A percentile compares a stretch with the other conserved stretches of the same genome.
These are phyloP conservation scores for Oreochromis mossambicus DNA, from an alignment of 2,797 vertebrate genomes.

Conservation along the genomic window DNA sequence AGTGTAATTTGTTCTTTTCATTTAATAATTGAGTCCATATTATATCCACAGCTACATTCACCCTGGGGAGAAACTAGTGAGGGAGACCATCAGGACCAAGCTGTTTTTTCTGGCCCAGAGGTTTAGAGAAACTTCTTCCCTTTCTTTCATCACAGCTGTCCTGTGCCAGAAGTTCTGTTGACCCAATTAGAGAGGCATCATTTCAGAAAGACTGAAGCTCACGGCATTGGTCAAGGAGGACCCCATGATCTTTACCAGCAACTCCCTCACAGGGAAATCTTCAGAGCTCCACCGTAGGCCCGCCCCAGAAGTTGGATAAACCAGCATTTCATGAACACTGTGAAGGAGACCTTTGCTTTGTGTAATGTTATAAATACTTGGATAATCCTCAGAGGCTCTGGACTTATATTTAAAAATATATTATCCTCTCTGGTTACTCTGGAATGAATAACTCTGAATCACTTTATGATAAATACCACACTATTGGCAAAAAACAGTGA, in stretches of 20 bases:
- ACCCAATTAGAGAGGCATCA: background rate
- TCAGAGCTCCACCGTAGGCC: background rate
- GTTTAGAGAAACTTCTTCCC: background rate
- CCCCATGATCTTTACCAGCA: background rate
- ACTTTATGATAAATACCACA: no score
- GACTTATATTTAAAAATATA: no score
- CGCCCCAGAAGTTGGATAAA: fast-evolving
- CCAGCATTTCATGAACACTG: background rate
- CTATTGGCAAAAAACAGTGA: no score
- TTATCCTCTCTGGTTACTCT: no score
- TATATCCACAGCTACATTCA: background rate
- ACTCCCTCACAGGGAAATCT: background rate
- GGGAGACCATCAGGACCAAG: background rate
- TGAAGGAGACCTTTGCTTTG: background rate
- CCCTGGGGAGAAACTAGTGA: background rate
- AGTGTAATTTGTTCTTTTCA: background rate
- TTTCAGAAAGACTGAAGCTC: background rate
- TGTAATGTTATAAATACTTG: background rate
- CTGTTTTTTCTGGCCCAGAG: background rate
- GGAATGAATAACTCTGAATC: no score
- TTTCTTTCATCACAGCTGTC: background rate
- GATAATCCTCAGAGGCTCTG: no score
- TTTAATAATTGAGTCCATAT: background rate
- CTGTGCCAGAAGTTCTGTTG: background rate
- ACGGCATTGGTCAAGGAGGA: background rate